Conservation (phyloP, 2,113 vertebrate genomes). For the Albula glossodonta region DNA sequence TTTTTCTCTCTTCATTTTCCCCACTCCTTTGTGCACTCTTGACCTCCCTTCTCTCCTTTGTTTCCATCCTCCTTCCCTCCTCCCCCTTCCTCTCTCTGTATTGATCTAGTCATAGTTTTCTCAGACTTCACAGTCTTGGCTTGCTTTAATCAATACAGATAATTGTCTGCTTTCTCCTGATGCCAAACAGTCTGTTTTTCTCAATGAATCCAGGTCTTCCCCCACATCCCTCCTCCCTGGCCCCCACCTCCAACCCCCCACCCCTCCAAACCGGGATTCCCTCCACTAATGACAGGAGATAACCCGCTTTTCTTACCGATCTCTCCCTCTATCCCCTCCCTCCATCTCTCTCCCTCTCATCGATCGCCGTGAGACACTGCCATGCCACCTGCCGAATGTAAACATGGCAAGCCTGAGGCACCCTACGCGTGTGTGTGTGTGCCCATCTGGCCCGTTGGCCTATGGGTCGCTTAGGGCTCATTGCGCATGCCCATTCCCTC, state of each 20-base stretch:
- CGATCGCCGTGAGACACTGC: conserved; percentile 76
- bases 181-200: conserved; percentile 73
- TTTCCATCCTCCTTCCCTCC: conserved; percentile 32
- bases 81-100: conserved; percentile 61
- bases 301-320: conserved; percentile 75
- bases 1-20: conserved; percentile 36
- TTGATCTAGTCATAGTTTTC: conserved; percentile 82
- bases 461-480: background rate
- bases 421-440: background rate
- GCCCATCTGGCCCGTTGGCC: background rate
- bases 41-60: conserved; percentile 29
- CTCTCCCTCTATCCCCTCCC: conserved; percentile 39
- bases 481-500: background rate
- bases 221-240: conserved; percentile 47
- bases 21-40: background rate
- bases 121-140: conserved; percentile 78
- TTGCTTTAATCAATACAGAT: conserved; percentile 82
- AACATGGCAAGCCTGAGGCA: conserved; percentile 64
- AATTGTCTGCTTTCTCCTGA: conserved; percentile 78
- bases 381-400: conserved; percentile 70
- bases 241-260: conserved; percentile 28
- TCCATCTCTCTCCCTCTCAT: conserved; percentile 64
- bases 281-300: conserved; percentile 74
- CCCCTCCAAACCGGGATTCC: conserved; percentile 59
- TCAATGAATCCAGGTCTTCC: conserved; percentile 76